Evolutionary conservation across 2,113 vertebrate species (phyloP).

Genomic region (Oncorhynchus keta): DNA sequence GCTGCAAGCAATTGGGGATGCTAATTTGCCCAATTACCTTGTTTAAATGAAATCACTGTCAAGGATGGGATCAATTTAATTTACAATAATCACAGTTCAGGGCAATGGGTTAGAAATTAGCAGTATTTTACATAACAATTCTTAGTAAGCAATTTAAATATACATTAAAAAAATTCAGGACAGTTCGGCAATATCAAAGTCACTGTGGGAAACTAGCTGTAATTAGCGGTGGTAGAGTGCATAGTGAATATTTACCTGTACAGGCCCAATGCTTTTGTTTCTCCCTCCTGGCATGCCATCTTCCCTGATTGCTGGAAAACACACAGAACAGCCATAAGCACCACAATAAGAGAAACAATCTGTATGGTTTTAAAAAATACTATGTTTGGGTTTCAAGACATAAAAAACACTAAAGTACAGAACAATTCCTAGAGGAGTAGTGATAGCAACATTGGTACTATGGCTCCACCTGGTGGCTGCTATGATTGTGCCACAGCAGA

Average conservation of each 20-base stretch:
- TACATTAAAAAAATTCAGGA: no score
- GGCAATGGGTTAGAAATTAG: no score
- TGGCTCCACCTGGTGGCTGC: slow-evolving; percentile 54
- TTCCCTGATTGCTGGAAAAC: slow-evolving; percentile 89
- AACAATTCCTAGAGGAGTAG: background rate
- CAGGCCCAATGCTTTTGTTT: slow-evolving; percentile 98
- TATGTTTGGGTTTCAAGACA: background rate
- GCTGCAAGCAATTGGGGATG: background rate
- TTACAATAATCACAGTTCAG: no score
- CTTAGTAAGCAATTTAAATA: no score
- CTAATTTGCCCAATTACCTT: background rate
- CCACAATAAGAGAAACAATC: background rate
- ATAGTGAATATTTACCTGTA: slow-evolving; percentile 81
- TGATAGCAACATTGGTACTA: slow-evolving; percentile 1
- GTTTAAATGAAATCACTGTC: background rate
- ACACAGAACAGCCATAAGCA: slow-evolving; percentile 11
- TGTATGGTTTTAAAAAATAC: background rate
- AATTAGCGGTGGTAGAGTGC: background rate
- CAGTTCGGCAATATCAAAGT: no score
- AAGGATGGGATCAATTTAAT: no score
- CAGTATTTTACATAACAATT: no score
- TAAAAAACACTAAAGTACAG: background rate
- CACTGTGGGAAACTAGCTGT: background rate
- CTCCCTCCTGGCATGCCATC: slow-evolving; percentile 98
- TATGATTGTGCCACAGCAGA: background rate